Percentiles rank a stretch among this genome's conserved stretches.
Conservation (phyloP, 1,140 invertebrate genomes). For the Hydropsyche tenuis region DNA sequence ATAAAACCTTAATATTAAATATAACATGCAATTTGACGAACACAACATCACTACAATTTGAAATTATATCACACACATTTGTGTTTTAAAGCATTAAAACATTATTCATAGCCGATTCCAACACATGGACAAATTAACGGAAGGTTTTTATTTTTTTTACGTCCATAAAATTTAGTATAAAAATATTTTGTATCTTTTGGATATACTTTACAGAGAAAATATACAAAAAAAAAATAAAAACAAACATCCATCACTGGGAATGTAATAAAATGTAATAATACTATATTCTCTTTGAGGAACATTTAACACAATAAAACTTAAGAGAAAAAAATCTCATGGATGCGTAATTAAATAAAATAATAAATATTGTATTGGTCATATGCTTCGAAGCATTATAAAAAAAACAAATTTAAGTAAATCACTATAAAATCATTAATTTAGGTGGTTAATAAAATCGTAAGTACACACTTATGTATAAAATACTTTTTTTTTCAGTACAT, state of each 20-base stretch:
- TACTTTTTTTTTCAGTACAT: no score
- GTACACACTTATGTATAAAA: neutral
- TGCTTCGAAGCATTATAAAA: constrained; percentile 24
- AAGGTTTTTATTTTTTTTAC: neutral
- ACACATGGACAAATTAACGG: neutral
- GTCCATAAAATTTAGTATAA: neutral
- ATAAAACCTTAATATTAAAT: constrained; percentile 18
- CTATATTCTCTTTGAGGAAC: neutral
- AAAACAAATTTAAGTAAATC: constrained; percentile 30
- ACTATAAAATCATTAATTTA: constrained; percentile 1
- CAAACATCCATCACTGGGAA: constrained; percentile 1
- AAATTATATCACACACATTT: constrained; percentile 3
- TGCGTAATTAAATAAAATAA: constrained; percentile 9
- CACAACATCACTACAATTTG: constrained; percentile 29
- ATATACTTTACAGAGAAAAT: constrained; percentile 3
- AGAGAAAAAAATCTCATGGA: neutral
- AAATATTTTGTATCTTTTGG: neutral
- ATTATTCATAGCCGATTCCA: neutral
- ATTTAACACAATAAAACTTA: neutral
- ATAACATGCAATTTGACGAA: constrained; percentile 25
- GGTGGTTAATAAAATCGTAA: neutral
- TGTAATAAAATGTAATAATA: constrained; percentile 15
- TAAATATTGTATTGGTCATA: constrained; percentile 29
- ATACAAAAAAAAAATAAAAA: constrained; percentile 4
- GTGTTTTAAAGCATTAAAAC: constrained; percentile 10